phyloP scores from a whole-genome alignment of 1,140 invertebrate genomes.

The Alviniconcha marisindica region DNA sequence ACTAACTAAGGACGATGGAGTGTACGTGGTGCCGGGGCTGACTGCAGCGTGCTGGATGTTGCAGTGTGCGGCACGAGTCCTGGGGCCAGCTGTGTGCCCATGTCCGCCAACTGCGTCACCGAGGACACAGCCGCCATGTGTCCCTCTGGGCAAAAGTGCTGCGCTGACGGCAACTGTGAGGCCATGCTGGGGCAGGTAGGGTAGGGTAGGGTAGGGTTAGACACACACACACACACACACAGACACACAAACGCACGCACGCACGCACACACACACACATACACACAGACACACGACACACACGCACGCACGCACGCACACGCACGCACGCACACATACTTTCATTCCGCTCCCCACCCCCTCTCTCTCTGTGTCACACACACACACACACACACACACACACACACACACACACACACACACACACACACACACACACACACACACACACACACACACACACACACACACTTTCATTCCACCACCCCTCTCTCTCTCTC shows the following conservation, averaged over 20 bases:
- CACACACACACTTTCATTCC: no score
- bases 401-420: no score
- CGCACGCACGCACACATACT: background rate
- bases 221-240: background rate
- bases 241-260: background rate
- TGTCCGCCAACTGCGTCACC: no score
- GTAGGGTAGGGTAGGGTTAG: background rate
- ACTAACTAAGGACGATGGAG: no score
- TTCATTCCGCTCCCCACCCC: background rate
- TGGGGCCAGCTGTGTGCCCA: no score
- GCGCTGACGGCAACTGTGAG: background rate
- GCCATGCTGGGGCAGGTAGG: background rate
- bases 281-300: conserved; percentile 10
- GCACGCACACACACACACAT: conserved; percentile 8
- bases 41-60: no score
- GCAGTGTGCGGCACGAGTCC: no score
- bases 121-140: background rate
- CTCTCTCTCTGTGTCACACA: no score
- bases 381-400: no score
- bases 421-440: no score
- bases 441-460: no score
- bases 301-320: conserved; percentile 1
- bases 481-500: background rate
- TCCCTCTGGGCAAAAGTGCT: background rate
- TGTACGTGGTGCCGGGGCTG: no score